phyloP scores from a whole-genome alignment of 1,140 invertebrate species.

The Lerema accius region DNA sequence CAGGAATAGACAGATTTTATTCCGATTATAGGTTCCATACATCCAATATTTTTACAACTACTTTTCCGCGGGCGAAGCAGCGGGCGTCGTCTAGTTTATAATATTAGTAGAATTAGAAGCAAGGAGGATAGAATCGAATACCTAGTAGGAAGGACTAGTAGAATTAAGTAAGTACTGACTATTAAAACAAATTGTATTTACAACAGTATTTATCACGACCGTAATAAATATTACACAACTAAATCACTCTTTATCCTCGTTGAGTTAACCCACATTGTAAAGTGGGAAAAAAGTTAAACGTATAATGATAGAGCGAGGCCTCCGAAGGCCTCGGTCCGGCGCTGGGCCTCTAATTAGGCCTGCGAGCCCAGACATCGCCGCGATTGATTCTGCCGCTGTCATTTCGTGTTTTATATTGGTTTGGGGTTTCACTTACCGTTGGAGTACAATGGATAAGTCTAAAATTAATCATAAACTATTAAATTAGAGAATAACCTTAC shows the following conservation, averaged over 20 bases:
- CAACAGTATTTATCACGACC: slow-evolving; percentile 1
- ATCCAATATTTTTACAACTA: no score
- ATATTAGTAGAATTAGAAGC: no score
- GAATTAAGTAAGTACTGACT: no score
- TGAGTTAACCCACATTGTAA: slow-evolving; percentile 11
- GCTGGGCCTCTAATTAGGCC: slow-evolving; percentile 59
- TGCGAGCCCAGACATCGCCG: slow-evolving; percentile 39
- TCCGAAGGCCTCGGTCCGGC: slow-evolving; percentile 34
- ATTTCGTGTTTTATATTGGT: slow-evolving; percentile 66
- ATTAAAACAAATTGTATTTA: slow-evolving; percentile 17
- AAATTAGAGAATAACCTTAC: no score
- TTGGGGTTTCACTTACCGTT: slow-evolving; percentile 28
- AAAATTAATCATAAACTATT: no score
- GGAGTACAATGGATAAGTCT: slow-evolving; percentile 40
- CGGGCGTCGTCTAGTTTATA: no score
- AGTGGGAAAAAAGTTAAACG: slow-evolving; percentile 38
- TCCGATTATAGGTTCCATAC: no score
- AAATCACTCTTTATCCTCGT: slow-evolving; percentile 11
- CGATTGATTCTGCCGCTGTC: slow-evolving; percentile 71
- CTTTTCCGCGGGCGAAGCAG: no score
- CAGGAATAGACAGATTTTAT: no score
- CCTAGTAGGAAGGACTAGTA: no score
- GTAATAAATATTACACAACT: slow-evolving; percentile 1
- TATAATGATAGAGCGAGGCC: slow-evolving; percentile 53
- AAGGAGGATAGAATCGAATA: no score